Evolutionary conservation across 2,888 invertebrate species (phyloP).

Genomic region (Sphaerophoria rueppellii): DNA sequence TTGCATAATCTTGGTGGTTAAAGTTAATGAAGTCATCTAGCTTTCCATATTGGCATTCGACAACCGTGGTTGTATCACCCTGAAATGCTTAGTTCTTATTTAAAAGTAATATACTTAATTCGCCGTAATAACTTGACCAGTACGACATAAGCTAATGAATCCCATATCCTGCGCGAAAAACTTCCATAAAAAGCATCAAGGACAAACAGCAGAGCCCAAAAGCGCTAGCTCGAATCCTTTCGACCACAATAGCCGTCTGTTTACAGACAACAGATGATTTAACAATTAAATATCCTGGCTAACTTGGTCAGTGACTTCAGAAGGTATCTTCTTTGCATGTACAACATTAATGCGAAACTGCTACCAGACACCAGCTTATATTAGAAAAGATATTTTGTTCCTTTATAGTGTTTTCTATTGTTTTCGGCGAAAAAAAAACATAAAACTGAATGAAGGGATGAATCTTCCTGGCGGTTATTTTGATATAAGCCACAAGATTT

Average conservation of each 20-base stretch:
- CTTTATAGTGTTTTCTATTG: constrained; percentile 21
- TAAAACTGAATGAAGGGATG: constrained; percentile 63
- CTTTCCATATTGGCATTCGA: constrained; percentile 47
- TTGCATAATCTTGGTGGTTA: constrained; percentile 69
- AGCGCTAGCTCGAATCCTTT: constrained; percentile 58
- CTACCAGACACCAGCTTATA: constrained; percentile 3
- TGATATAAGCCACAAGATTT: constrained; percentile 36
- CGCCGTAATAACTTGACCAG: constrained; percentile 63
- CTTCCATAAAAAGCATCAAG: constrained; percentile 69
- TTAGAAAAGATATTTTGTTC: constrained; percentile 41
- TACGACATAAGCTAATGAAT: constrained; percentile 59
- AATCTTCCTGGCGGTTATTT: constrained; percentile 39
- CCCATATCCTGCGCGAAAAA: constrained; percentile 47
- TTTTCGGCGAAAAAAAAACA: constrained; percentile 19
- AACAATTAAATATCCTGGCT: constrained; percentile 69
- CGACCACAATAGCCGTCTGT: constrained; percentile 38
- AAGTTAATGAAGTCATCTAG: constrained; percentile 70
- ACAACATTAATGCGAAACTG: too few species aligned
- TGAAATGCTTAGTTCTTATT: constrained; percentile 70
- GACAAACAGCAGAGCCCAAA: constrained; percentile 29
- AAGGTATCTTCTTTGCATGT: too few species aligned
- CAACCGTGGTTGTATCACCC: constrained; percentile 46
- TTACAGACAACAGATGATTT: constrained; percentile 63
- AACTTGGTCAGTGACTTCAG: constrained; percentile 51
- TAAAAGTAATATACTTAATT: constrained; percentile 71